phyloP scores from a whole-genome alignment of 2,797 vertebrate species.

The Parauchenoglanis ngamensis region DNA sequence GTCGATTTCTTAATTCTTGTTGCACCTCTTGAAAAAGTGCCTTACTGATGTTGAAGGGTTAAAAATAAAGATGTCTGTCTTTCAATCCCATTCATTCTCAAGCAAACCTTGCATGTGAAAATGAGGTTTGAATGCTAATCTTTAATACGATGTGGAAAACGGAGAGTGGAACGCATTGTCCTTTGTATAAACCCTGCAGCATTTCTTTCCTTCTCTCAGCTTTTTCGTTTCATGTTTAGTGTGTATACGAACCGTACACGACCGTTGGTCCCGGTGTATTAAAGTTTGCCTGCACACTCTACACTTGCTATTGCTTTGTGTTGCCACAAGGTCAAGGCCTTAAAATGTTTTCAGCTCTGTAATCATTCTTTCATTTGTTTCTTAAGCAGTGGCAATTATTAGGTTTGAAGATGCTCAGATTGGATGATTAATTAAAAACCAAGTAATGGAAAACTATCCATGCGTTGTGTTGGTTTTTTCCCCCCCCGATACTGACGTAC shows the following conservation, averaged over 20 bases:
- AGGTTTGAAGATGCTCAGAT: conserved; percentile 73
- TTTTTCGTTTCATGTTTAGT: not conserved
- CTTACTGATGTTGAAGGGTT: conserved; percentile 48
- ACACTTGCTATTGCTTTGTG: conserved; percentile 52
- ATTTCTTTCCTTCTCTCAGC: not conserved
- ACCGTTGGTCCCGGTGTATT: conserved; percentile 13
- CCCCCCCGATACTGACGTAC: too few relatives aligned
- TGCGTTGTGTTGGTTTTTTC: not conserved
- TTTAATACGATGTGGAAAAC: not conserved
- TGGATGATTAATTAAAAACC: conserved; percentile 65
- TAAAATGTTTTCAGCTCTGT: conserved; percentile 46
- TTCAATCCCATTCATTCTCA: not conserved
- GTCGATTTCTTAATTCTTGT: conserved; percentile 15
- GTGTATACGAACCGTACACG: not conserved
- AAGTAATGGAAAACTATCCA: conserved; percentile 31
- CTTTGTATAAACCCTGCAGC: not conserved
- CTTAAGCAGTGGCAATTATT: conserved; percentile 63
- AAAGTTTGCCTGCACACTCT: not conserved
- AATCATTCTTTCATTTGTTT: conserved; percentile 40
- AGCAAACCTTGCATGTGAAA: conserved; percentile 8
- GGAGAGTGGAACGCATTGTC: conserved; percentile 3
- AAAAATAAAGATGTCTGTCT: conserved; percentile 25
- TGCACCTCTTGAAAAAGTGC: conserved; percentile 60
- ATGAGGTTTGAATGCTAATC: not conserved
- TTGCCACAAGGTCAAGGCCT: conserved; percentile 50